A percentile compares a stretch with the other conserved stretches of the same genome.
These are phyloP conservation scores for Linnaemya tessellans DNA, from an alignment of 2,888 invertebrate species.

Conservation along the genomic window DNA sequence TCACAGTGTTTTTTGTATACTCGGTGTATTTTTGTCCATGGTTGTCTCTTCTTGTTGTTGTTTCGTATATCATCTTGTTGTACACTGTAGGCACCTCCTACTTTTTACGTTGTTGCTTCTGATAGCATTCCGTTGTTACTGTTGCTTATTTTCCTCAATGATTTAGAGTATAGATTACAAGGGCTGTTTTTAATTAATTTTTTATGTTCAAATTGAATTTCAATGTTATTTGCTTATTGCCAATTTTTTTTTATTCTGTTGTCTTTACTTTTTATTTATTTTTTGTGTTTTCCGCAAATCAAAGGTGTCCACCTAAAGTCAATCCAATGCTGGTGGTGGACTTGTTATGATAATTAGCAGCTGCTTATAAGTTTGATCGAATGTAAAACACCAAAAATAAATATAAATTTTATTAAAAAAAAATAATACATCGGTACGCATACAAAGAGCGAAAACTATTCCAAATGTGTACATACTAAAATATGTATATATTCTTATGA, in stretches of 20 bases:
- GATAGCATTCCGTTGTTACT: conserved; percentile 57
- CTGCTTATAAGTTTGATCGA: conserved; percentile 33
- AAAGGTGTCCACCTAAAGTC: conserved; percentile 65
- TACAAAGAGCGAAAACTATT: not conserved
- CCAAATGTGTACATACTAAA: too few relatives aligned
- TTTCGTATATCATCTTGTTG: conserved; percentile 53
- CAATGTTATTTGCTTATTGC: conserved; percentile 41
- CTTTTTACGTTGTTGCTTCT: conserved; percentile 76
- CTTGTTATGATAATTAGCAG: conserved; percentile 67
- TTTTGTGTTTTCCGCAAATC: conserved; percentile 34
- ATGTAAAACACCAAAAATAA: conserved; percentile 5
- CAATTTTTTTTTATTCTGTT: conserved; percentile 3
- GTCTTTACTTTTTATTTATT: not conserved
- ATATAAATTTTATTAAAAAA: not conserved
- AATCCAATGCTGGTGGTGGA: conserved; percentile 27
- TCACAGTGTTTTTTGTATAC: conserved; percentile 65
- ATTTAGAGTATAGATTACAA: conserved; percentile 59
- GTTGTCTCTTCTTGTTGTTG: conserved; percentile 52
- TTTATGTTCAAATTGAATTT: conserved; percentile 59
- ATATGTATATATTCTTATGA: too few relatives aligned
- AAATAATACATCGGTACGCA: not conserved
- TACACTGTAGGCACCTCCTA: conserved; percentile 79
- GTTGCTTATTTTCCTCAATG: conserved; percentile 17
- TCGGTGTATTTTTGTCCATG: conserved; percentile 40
- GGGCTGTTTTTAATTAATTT: conserved; percentile 68